Percentiles rank a stretch among this genome's conserved stretches.
These are phyloP conservation scores for Gavialis gangeticus DNA, from an alignment of 2,113 vertebrate species.

Conservation along the genomic window DNA sequence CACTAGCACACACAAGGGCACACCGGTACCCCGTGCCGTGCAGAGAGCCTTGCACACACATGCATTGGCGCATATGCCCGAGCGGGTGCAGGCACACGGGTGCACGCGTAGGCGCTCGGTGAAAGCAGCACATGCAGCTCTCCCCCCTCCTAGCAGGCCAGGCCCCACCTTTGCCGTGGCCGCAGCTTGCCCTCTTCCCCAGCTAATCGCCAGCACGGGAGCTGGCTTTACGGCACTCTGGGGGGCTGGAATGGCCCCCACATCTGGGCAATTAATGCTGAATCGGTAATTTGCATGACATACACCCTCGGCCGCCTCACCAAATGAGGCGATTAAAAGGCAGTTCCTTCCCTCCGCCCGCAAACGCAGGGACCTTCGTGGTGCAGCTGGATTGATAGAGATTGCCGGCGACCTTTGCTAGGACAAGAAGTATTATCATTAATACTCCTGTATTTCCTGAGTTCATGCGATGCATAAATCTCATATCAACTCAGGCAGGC, in stretches of 20 bases:
- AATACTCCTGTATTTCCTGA: conserved; percentile 69
- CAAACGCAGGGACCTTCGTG: conserved; percentile 20
- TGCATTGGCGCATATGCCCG: too few species aligned
- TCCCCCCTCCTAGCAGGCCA: neutral
- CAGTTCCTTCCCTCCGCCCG: neutral
- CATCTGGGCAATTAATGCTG: conserved; percentile 59
- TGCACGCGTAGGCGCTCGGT: too few species aligned
- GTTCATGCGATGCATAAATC: conserved; percentile 63
- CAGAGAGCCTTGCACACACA: too few species aligned
- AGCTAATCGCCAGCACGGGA: conserved; percentile 39
- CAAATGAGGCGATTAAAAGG: conserved; percentile 43
- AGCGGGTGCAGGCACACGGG: neutral
- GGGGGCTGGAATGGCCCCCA: conserved; percentile 27
- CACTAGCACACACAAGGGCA: too few species aligned
- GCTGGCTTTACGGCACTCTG: neutral
- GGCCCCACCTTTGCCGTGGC: neutral
- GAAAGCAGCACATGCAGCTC: neutral
- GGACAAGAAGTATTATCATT: conserved; percentile 75
- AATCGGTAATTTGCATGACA: conserved; percentile 56
- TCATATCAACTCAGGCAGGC: conserved; percentile 51
- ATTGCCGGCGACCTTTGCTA: conserved; percentile 78
- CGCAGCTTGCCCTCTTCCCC: neutral
- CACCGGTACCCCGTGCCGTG: too few species aligned
- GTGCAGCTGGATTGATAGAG: conserved; percentile 73
- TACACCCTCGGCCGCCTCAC: conserved; percentile 16